Evolutionary conservation across 2,113 vertebrate species (phyloP), one percentile per base, ranked within the genome.

Genomic region (Agapornis roseicollis): DNA sequence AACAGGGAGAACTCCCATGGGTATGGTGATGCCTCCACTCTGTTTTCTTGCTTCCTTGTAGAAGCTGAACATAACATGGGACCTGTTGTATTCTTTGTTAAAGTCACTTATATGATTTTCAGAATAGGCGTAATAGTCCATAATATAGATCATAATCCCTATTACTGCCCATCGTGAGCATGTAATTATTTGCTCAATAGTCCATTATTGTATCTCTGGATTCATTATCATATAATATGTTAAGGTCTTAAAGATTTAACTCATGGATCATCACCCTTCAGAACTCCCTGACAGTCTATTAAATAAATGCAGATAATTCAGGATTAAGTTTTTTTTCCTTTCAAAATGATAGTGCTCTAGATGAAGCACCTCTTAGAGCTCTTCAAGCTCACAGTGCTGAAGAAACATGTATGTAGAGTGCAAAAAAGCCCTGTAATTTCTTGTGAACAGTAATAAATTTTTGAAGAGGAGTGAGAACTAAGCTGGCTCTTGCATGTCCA

Each of bases 181-280:
- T 88, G 15, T 73, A 83, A 88, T 95, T 96, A 65, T 90, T 61
- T 70, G 6, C 65, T 93, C 64, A 78, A 25, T 68, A 78, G 68
- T 49, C 82, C 50, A 17, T 84, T 93, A 81, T 85, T 89, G 82
- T 39, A 49, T 47, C 39, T 69, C 85, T 42, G 52, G 66, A 83
- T 90, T 79, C 35, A 78, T 95, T 93, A 39, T 68, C 17, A 29
- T 78, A 24, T 77, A 83, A 56, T 84, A 63, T 39, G 69, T 90
- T 86, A 77, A 85, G 33, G 42, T 33, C 35, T 81, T 79, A 77
- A 95, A 86, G 65, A 85, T 96, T 94, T 79, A 69, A 69, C 93
- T 73, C 78, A 91, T 73, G 47, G 84, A 81, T 96, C 88, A 89
- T 61, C 41, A 49, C 52, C 20, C 50, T 96, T 96, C 70, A 88